These are phyloP conservation scores for Hipparchia semele DNA, from an alignment of 2,888 invertebrate species.

Conservation along the genomic window DNA sequence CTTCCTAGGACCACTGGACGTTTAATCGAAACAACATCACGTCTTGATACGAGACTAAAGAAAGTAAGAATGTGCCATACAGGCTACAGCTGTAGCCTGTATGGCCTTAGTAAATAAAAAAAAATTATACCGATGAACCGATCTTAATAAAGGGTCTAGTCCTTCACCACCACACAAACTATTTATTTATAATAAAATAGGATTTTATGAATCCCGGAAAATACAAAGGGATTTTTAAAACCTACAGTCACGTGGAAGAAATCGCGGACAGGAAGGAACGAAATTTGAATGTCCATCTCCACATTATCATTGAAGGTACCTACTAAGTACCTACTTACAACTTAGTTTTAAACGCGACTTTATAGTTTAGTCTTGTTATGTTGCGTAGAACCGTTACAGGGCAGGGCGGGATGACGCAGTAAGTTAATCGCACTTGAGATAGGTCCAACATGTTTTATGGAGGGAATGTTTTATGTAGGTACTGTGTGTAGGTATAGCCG, in stretches of 20 bases:
- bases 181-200: no score
- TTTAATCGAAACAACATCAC: no score
- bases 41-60: no score
- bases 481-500: neutral
- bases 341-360: neutral
- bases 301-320: neutral
- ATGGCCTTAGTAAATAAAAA: no score
- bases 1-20: no score
- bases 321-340: neutral
- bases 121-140: no score
- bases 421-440: slow-evolving; percentile 12
- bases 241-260: neutral
- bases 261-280: neutral
- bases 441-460: slow-evolving; percentile 12
- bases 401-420: slow-evolving; percentile 11
- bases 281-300: neutral
- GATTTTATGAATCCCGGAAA: no score
- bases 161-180: no score
- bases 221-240: no score
- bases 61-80: no score
- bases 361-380: neutral
- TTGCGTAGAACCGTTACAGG: slow-evolving; percentile 10
- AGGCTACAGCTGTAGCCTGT: no score
- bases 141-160: no score
- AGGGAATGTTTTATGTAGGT: neutral